Evolutionary conservation across 2,888 invertebrate species (phyloP), one percentile per base, ranked within the genome.

Genomic region (Athripsodes cinereus): DNA sequence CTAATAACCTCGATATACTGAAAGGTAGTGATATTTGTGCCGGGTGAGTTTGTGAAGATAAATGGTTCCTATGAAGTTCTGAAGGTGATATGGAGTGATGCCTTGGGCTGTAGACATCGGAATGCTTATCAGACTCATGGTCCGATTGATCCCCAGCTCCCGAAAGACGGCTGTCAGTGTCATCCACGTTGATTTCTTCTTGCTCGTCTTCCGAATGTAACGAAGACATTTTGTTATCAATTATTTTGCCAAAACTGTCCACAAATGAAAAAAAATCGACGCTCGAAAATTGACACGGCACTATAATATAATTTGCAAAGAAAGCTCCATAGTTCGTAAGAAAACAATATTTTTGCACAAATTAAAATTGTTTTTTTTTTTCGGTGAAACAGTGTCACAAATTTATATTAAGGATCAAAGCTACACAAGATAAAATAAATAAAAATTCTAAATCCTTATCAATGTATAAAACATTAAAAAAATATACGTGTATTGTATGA

Each of bases 1-100:
- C 88, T 68, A 89, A 75, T 67, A 90, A 78, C 68, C 90, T 82
- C 34, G 89, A 90, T 80, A 90, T 90, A 73, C 90, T 90, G 76
- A 90, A 90, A 58, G 90, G 87, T 66, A 90, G 69, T 46, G 81
- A 80, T 49, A 81, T 81, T 40, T 68, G 67, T n/a, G 56, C 66
- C 62, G 71, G 81, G 67, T 72, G 80, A 18, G 76, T 78, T 67
- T 72, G 80, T 18, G 76, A 76, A 60, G 71, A 79, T 71, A 77
- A 76, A 60, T 80, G 81, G n/a, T 72, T 75, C 63, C 72, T 75
- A 46, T 60, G 60, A 16, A 58, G 22, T 26, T 60, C 59, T 26
- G 53, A 48, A 0, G 78, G 77, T 1, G 78, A 77, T 69, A 82
- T 75, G 26, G 69, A 74, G 61, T 76, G 77, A 64, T 72, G 72